Percentiles rank a stretch among this genome's conserved stretches.
Evolutionary conservation across 2,113 vertebrate species (phyloP).

Genomic region (Kobus ellipsiprymnus): DNA sequence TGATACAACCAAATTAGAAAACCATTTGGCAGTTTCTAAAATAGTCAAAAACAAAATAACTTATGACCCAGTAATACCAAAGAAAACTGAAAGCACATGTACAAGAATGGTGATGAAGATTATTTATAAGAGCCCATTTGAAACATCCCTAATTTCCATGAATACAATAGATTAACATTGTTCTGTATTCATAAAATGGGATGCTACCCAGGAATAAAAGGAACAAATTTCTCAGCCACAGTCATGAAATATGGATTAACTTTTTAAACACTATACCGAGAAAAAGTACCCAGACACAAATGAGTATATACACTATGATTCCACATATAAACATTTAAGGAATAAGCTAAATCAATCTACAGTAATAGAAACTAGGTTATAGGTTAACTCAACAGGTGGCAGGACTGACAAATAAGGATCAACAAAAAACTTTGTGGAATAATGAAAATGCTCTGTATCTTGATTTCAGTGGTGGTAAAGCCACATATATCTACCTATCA

Average conservation of each 20-base stretch:
- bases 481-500: not conserved
- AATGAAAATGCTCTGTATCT: not conserved
- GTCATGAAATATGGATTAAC: not conserved
- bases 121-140: not conserved
- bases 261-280: not conserved
- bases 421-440: not conserved
- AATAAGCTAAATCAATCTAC: not conserved
- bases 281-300: not conserved
- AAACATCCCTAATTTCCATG: not conserved
- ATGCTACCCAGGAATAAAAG: not conserved
- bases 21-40: not conserved
- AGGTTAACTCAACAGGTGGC: not conserved
- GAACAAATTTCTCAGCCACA: not conserved
- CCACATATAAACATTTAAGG: not conserved
- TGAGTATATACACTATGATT: not conserved
- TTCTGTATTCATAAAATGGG: not conserved
- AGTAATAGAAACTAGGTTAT: not conserved
- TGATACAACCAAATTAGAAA: not conserved
- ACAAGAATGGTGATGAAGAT: not conserved
- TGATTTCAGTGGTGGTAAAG: not conserved
- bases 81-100: not conserved
- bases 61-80: not conserved
- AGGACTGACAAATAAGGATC: not conserved
- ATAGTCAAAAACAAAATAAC: not conserved
- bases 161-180: not conserved